Evolutionary conservation across 2,888 invertebrate genomes (phyloP).

Genomic region (Uropetala carovei): DNA sequence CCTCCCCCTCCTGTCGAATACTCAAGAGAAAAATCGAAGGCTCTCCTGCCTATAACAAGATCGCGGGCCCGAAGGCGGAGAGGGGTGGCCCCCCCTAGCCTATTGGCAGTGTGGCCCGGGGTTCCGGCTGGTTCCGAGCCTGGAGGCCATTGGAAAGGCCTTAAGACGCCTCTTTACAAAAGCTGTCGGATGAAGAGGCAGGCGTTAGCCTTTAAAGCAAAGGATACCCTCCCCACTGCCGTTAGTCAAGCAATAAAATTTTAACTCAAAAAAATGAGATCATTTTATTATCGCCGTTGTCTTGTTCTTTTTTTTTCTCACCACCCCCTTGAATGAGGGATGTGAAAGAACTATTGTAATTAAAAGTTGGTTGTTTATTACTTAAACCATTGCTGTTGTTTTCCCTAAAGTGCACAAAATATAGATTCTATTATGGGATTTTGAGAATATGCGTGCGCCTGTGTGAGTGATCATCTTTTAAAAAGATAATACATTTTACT

Average conservation of each 20-base stretch:
- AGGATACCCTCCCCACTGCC: constrained; percentile 55
- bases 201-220: constrained; percentile 39
- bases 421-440: constrained; percentile 47
- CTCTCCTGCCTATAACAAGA: not conserved
- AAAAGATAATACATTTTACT: constrained; percentile 34
- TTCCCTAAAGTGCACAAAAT: constrained; percentile 54
- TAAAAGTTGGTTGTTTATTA: constrained; percentile 51
- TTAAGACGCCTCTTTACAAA: constrained; percentile 5
- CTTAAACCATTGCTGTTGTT: constrained; percentile 22
- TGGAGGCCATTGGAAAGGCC: constrained; percentile 44
- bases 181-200: constrained; percentile 50
- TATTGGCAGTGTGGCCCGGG: constrained; percentile 56
- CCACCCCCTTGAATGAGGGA: constrained; percentile 34
- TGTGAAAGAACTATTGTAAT: constrained; percentile 55
- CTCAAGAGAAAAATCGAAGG: constrained; percentile 22
- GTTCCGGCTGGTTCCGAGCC: constrained; percentile 60
- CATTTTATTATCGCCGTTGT: constrained; percentile 49
- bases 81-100: constrained; percentile 53
- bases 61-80: constrained; percentile 29
- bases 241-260: constrained; percentile 57
- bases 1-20: constrained; percentile 55
- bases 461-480: constrained; percentile 61
- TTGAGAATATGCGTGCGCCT: constrained; percentile 44
- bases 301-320: constrained; percentile 57
- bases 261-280: constrained; percentile 51